These are phyloP conservation scores for Drosophila demipolita DNA, from an alignment of 2,888 invertebrate genomes.

Conservation along the genomic window DNA sequence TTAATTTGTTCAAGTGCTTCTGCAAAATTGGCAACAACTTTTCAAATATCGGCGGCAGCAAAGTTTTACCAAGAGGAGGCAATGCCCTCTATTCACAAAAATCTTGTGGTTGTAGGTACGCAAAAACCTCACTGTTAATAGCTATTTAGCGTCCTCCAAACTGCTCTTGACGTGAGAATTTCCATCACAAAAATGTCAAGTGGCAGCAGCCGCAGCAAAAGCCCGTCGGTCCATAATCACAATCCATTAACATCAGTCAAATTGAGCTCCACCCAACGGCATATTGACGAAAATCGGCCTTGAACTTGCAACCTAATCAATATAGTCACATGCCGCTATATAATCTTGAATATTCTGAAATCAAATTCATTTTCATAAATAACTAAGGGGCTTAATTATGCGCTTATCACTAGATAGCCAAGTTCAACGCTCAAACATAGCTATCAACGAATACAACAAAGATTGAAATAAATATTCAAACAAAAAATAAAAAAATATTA, in stretches of 20 bases:
- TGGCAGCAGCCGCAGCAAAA: conserved; percentile 7
- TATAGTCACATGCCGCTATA: conserved; percentile 39
- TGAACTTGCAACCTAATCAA: conserved; percentile 64
- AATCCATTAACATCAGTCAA: conserved; percentile 54
- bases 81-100: conserved; percentile 60
- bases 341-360: conserved; percentile 38
- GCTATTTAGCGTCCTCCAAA: conserved; percentile 18
- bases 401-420: conserved; percentile 18
- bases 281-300: conserved; percentile 53
- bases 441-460: not conserved
- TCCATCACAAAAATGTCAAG: conserved; percentile 29
- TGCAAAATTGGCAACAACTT: conserved; percentile 71
- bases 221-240: conserved; percentile 36
- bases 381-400: conserved; percentile 57
- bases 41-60: conserved; percentile 74
- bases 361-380: conserved; percentile 49
- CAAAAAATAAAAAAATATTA: not conserved
- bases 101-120: conserved; percentile 5
- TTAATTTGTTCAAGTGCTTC: conserved; percentile 67
- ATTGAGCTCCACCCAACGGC: conserved; percentile 38
- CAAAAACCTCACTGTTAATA: conserved; percentile 33
- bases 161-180: conserved; percentile 43
- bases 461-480: not conserved
- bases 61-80: conserved; percentile 59
- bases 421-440: not conserved